Base-by-base conservation (phyloP, 2,888 invertebrate genomes). In the Folsomia manolachei region DNA sequence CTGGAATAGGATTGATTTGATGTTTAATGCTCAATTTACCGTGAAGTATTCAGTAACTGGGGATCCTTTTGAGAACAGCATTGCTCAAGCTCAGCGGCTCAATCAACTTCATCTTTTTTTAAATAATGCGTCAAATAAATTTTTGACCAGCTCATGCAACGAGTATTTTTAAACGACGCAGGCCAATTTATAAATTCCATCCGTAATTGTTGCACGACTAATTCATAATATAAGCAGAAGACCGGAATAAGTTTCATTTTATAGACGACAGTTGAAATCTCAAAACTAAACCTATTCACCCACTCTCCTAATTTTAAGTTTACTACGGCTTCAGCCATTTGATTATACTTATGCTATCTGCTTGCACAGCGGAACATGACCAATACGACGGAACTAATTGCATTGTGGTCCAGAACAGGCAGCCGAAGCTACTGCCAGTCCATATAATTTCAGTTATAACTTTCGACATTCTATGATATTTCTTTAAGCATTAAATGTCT, bases 161-260 rank as follows among this genome's bases (percentile, higher is more conserved):
- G n/a, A n/a, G n/a, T n/a, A n/a, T n/a, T n/a, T n/a, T 39, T 9
- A 39, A 39, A 39, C 39, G 39, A 39, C n/a, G n/a, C n/a, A n/a
- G 56, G 19, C 56, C 56, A 56, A 56, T 56, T 56, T 56, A 56
- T 56, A n/a, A 56, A 56, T 56, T 56, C 56, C 56, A 19, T 14
- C 7, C 11, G 7, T 4, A n/a, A 56, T 56, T 56, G 19, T 56
- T 56, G 56, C 56, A 56, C 56, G 21, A 56, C 56, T 56, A 56
- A 56, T 56, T 21, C 21, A 56, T 56, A 56, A 56, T n/a, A n/a
- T n/a, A 56, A 14, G 56, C 56, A 39, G 39, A 14, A 39, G 39
- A 4, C 7, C 4, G 39, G 7, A 39, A 39, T 14, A 9, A 9
- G 39, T 39, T 39, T 39, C 14, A 39, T 39, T 39, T n/a, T n/a